Evolutionary conservation across 2,113 vertebrate species (phyloP), one percentile per base, ranked within the genome.

Genomic region (Planiliza haematocheilus): DNA sequence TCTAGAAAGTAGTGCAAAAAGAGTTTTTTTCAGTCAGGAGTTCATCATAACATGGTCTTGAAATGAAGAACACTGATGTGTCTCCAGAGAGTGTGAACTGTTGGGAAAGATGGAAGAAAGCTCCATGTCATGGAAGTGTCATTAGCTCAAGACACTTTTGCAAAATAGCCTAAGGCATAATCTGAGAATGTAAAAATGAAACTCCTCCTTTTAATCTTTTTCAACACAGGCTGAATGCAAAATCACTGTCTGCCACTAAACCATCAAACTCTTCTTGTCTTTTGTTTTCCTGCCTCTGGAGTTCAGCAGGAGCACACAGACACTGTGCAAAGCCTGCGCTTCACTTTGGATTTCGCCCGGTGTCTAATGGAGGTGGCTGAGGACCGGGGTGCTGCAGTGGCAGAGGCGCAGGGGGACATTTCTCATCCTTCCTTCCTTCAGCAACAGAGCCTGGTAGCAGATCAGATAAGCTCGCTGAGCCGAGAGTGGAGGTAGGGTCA

Each of bases 381-480:
- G 39, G 77, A 95, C 0, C 96, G 95, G 58, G 95, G 94, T 38
- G 79, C 86, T 0, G 90, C 91, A 10, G 45, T 36, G 24, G 49
- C 49, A 1, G 84, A 5, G 46, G 84, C 50, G 86, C 93, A 0
- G 50, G 77, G 48, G 3, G 89, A 92, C 1, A 1, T 91, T 0
- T 92, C 82, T 55, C 82, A 79, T 24, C 61, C 94, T 60, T 91
- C 84, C 85, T 90, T 94, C 81, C 74, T 79, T 12, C 95, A 96
- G 74, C 96, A 97, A 84, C 97, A 97, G 90, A 98, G 96, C 0
- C 53, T 96, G 69, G 96, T 99, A 79, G 96, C 96, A 0, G 97
- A 99, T 93, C 98, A 98, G 94, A 98, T 99, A 91, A 98, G 97
- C 89, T 96, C 95, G 0, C 94, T 98, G 62, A 98, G 97, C 92